Evolutionary conservation across 2,888 invertebrate species (phyloP).

Genomic region (Chromoteleia sp.): DNA sequence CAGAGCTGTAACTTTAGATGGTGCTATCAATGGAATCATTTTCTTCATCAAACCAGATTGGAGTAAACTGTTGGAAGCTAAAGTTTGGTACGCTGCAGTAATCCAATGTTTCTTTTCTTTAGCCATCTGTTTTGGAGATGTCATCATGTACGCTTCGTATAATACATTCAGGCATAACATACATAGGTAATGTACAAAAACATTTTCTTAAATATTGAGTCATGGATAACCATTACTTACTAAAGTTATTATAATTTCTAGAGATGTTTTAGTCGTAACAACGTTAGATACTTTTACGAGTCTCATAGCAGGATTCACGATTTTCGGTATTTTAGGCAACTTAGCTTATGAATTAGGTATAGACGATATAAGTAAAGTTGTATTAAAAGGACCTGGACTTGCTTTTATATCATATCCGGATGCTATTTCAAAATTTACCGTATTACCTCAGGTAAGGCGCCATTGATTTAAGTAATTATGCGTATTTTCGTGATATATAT

Average conservation of each 20-base stretch:
- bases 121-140: conserved; percentile 87
- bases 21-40: conserved; percentile 87
- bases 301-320: conserved; percentile 92
- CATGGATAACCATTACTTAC: too few relatives aligned
- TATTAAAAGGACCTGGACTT: conserved; percentile 91
- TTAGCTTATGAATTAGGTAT: conserved; percentile 88
- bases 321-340: conserved; percentile 94
- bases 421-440: conserved; percentile 91
- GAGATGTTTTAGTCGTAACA: conserved; percentile 92
- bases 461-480: too few relatives aligned
- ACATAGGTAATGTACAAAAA: conserved; percentile 84
- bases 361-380: conserved; percentile 88
- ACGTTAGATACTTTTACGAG: conserved; percentile 94
- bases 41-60: conserved; percentile 89
- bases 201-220: too few relatives aligned
- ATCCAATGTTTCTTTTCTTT: conserved; percentile 88
- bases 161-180: conserved; percentile 87
- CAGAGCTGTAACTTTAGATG: conserved; percentile 87
- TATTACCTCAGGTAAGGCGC: conserved; percentile 88
- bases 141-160: conserved; percentile 88
- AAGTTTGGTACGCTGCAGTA: conserved; percentile 88
- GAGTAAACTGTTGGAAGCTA: conserved; percentile 87
- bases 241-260: conserved; percentile 55
- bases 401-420: conserved; percentile 95
- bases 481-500: too few relatives aligned